Evolutionary conservation across 2,888 invertebrate genomes (phyloP).

Genomic region (Hydriomena furcata): DNA sequence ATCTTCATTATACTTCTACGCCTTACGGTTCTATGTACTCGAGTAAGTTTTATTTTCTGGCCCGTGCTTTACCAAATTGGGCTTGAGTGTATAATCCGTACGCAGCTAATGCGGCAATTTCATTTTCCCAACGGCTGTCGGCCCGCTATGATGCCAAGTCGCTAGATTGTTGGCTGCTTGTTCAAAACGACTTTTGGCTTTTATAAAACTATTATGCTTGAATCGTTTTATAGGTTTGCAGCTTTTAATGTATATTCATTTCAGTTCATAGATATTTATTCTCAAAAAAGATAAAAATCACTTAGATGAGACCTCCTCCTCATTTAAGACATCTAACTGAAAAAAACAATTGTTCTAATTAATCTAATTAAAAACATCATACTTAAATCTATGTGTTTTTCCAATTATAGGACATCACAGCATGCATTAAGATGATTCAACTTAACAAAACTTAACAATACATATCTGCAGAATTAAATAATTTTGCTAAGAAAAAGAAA

Average conservation of each 20-base stretch:
- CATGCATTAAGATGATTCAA: too few relatives aligned
- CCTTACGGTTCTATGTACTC: slow-evolving; percentile 19
- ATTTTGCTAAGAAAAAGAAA: too few relatives aligned
- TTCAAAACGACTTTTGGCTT: slow-evolving; percentile 20
- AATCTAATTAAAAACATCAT: too few relatives aligned
- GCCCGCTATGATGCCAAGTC: slow-evolving; percentile 42
- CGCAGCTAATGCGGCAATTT: slow-evolving; percentile 70
- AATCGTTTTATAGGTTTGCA: slow-evolving; percentile 16
- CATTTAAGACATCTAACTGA: too few relatives aligned
- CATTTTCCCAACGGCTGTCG: slow-evolving; percentile 61
- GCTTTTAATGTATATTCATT: neutral
- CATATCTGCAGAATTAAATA: too few relatives aligned
- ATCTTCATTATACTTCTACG: slow-evolving; percentile 1
- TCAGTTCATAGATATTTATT: too few relatives aligned
- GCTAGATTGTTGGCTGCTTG: slow-evolving; percentile 20
- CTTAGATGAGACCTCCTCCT: too few relatives aligned
- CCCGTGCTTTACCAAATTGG: slow-evolving; percentile 46
- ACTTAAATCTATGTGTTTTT: too few relatives aligned
- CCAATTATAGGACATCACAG: too few relatives aligned
- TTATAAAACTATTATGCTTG: slow-evolving; percentile 25
- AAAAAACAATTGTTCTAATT: too few relatives aligned
- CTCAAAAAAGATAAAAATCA: too few relatives aligned
- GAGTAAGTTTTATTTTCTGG: slow-evolving; percentile 38
- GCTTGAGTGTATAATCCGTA: slow-evolving; percentile 46
- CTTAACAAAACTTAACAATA: too few relatives aligned